These are phyloP conservation scores for Scopus umbretta DNA, from an alignment of 2,113 vertebrate genomes.

Conservation along the genomic window DNA sequence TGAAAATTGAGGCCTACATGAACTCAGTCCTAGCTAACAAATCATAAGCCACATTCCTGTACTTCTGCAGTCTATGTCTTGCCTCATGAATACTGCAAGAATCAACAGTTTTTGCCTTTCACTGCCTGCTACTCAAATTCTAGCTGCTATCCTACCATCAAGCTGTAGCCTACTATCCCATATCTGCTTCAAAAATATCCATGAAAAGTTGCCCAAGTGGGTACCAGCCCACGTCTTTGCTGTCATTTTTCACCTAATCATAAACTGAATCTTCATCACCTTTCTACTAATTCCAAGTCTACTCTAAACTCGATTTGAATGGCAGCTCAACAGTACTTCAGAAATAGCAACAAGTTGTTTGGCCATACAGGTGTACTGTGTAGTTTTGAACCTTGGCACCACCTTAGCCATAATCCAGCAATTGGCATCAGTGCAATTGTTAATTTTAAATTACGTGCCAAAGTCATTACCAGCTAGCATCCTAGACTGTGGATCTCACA, in stretches of 20 bases:
- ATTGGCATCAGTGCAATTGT: neutral
- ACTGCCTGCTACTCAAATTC: neutral
- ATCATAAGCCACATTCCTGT: neutral
- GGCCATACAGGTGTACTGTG: neutral
- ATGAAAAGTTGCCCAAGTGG: neutral
- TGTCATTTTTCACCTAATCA: neutral
- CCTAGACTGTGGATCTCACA: neutral
- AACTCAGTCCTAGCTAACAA: neutral
- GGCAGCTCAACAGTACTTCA: neutral
- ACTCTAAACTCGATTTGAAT: neutral
- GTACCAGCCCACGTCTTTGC: neutral
- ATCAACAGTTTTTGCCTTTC: neutral
- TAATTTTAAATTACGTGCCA: neutral
- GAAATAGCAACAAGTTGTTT: neutral
- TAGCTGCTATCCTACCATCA: neutral
- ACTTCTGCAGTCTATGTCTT: neutral
- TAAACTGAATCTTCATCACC: neutral
- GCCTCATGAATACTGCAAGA: neutral
- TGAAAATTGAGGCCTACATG: neutral
- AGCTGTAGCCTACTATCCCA: accelerated
- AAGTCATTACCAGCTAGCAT: neutral
- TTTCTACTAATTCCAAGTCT: neutral
- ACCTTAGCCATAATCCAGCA: neutral
- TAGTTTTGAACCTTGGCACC: neutral
- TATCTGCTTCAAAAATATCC: neutral